A percentile compares a stretch with the other conserved stretches of the same genome.
Conservation (phyloP, 1,140 invertebrate genomes). For the Zaprionus africanus region DNA sequence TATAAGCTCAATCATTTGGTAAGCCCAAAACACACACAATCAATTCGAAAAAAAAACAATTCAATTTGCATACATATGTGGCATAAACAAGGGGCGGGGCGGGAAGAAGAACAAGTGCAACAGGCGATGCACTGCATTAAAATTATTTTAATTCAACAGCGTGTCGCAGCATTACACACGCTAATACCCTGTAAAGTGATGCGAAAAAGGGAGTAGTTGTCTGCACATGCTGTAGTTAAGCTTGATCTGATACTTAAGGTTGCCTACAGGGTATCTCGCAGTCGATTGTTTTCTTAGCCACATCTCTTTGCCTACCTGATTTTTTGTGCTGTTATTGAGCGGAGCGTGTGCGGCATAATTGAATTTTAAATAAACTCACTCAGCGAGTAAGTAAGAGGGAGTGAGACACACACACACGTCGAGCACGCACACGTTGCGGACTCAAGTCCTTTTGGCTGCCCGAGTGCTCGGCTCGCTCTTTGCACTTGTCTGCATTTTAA, state of each 20-base stretch:
- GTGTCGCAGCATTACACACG: not conserved
- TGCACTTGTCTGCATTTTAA: slow-evolving; percentile 73
- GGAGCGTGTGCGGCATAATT: slow-evolving; percentile 64
- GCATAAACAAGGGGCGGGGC: not conserved
- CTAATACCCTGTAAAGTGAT: not conserved
- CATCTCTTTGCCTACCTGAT: slow-evolving; percentile 2
- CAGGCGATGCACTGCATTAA: slow-evolving; percentile 1
- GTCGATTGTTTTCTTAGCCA: not conserved
- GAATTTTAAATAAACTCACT: slow-evolving; percentile 84
- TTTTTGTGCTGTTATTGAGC: slow-evolving; percentile 17
- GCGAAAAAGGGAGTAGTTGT: too few relatives aligned
- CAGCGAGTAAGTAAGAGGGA: not conserved
- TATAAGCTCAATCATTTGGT: slow-evolving; percentile 84
- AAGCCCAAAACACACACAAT: slow-evolving; percentile 51
- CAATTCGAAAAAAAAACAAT: slow-evolving; percentile 8
- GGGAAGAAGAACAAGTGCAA: not conserved
- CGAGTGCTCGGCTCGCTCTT: slow-evolving; percentile 30
- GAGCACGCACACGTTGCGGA: slow-evolving; percentile 27
- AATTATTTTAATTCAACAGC: slow-evolving; percentile 1
- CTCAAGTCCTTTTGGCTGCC: slow-evolving; percentile 34
- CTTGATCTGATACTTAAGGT: not conserved
- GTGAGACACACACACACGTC: slow-evolving; percentile 36
- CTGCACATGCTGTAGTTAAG: not conserved
- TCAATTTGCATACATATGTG: not conserved
- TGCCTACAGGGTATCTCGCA: not conserved